Evolutionary conservation across 2,797 vertebrate genomes (phyloP), one percentile per base, ranked within the genome.

Genomic region (Gallinago solitaria): DNA sequence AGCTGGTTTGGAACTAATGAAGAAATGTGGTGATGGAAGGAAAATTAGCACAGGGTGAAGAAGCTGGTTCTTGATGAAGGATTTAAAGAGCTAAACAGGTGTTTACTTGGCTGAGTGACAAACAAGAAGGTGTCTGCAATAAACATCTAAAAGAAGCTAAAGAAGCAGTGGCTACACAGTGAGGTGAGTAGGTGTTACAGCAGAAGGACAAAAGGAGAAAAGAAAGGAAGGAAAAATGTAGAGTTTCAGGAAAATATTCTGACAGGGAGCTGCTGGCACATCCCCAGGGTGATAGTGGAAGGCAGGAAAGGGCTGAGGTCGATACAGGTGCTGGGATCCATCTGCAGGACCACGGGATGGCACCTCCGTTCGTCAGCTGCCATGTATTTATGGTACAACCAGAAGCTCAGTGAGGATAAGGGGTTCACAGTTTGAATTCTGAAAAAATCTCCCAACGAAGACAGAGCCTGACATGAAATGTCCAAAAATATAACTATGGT

Each of bases 41-140:
- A 68, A 78, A 95, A 94, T 86, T 79, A 91, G 83, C 25, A 5
- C 70, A 94, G 91, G 81, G 75, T 94, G 94, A 86, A 85, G 50
- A 89, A 94, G 89, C 30, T 85, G 85, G 74, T 78, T 61, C 83
- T 87, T 63, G 45, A 63, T 69, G 84, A 86, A 86, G 87, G 83
- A 77, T 89, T 90, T 67, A 89, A 93, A 48, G 45, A 79, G 56
- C 75, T 77, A 41, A 95, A 70, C 84, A 85, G 82, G 87, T 89
- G 68, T 89, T 79, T 82, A 60, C 79, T 85, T 93, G 83, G 92
- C 87, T 90, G 47, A 1, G 59, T 81, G 89, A 90, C 90, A 95
- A 80, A 65, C 0, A 3, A 76, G 80, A 83, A 67, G 47, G 53
- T 51, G 77, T 43, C 80, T 79, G 83, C n/a, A 75, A 89, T 23